These are phyloP conservation scores for Philypnodon macrostomus DNA, from an alignment of 2,797 vertebrate species.

Conservation along the genomic window DNA sequence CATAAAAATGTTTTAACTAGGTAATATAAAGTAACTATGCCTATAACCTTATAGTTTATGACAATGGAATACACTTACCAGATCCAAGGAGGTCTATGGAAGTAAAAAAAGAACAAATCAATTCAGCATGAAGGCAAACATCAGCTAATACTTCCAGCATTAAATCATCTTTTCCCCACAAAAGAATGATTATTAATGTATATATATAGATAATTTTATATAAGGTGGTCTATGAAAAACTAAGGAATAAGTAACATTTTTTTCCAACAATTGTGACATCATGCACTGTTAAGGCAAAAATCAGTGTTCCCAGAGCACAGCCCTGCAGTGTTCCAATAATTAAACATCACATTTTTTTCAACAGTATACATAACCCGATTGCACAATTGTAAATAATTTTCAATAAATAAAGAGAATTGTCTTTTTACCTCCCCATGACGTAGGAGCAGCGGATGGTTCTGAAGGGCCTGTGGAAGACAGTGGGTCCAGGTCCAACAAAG, in stretches of 20 bases:
- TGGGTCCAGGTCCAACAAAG: conserved; percentile 94
- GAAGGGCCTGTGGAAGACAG: conserved; percentile 83
- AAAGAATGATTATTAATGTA: too few species aligned
- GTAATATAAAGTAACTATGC: conserved; percentile 7
- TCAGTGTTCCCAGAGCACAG: too few species aligned
- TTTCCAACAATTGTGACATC: too few species aligned
- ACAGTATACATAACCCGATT: too few species aligned
- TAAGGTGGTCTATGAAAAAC: too few species aligned
- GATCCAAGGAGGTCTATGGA: conserved; percentile 77
- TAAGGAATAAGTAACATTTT: too few species aligned
- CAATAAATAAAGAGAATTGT: background rate
- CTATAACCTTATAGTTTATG: conserved; percentile 9
- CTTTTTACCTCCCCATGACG: conserved; percentile 92
- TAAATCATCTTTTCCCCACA: too few species aligned
- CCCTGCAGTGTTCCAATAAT: too few species aligned
- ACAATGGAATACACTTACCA: conserved; percentile 57
- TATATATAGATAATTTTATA: too few species aligned
- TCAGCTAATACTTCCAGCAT: background rate
- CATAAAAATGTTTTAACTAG: conserved; percentile 10
- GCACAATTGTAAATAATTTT: too few species aligned
- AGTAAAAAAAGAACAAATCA: conserved; percentile 16
- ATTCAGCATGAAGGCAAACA: background rate
- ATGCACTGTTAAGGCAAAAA: too few species aligned
- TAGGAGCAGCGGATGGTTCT: conserved; percentile 77
- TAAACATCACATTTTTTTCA: too few species aligned